Conservation (phyloP, 1,140 invertebrate species). For the Macrocentrus cingulum region DNA sequence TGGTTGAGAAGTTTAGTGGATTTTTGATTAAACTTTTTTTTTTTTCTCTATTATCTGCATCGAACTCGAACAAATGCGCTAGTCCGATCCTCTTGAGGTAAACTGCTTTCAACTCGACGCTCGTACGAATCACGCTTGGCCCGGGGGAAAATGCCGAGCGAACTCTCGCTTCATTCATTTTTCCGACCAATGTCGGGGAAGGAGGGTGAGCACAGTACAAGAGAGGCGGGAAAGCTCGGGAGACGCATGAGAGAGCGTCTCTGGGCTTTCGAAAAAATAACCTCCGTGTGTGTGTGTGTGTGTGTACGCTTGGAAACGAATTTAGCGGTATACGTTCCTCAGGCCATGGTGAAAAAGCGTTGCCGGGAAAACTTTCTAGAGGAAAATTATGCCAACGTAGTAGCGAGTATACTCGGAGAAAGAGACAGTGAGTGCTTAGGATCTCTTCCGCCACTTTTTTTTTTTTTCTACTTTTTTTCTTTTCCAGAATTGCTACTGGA, state of each 20-base stretch:
- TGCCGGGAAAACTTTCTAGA: conserved; percentile 35
- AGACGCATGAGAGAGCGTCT: conserved; percentile 26
- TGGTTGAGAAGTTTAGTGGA: no score
- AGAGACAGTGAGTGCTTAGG: background rate
- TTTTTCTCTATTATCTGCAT: background rate
- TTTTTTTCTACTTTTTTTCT: background rate
- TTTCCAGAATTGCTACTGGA: conserved; percentile 14
- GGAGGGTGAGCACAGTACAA: conserved; percentile 5
- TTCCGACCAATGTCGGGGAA: background rate
- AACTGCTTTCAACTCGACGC: conserved; percentile 8
- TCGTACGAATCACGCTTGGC: conserved; percentile 12
- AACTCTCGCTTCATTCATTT: conserved; percentile 15
- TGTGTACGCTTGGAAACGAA: conserved; percentile 36
- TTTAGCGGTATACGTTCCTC: conserved; percentile 35
- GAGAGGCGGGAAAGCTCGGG: conserved; percentile 10
- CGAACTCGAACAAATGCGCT: background rate
- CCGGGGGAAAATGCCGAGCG: background rate
- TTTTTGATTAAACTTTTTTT: no score
- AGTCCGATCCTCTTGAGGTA: conserved; percentile 1
- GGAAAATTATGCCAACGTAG: conserved; percentile 40
- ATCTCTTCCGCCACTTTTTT: background rate
- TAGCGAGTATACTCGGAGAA: background rate
- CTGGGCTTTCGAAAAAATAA: conserved; percentile 19
- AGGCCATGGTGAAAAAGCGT: conserved; percentile 22
- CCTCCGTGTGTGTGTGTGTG: background rate